Base-by-base conservation (phyloP, 2,113 vertebrate species). In the Seriola aureovittata region DNA sequence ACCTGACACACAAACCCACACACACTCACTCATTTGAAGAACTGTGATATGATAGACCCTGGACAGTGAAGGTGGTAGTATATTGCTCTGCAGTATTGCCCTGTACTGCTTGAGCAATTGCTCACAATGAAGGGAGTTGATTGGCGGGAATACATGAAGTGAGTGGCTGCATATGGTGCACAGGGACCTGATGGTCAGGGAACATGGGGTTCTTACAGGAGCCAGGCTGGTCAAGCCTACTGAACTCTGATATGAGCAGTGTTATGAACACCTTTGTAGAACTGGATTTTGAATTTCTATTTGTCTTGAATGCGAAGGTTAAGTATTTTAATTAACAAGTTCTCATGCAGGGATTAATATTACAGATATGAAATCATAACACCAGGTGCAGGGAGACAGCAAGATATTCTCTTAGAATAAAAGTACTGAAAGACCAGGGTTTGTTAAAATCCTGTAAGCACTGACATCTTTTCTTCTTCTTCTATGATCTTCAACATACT, bases 1-100 rank as follows among this genome's bases (percentile, higher is more conserved):
- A 38, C 1, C 13, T 23, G n/a, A 76, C 2, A 42, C 50, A 6
- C n/a, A 68, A 21, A 62, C 21, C 8, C 50, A 75, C 29, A 70
- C 12, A 68, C n/a, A 44, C 25, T 34, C 48, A 16, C 23, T 80
- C 62, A 32, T 64, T 13, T 29, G n/a, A 69, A 57, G 59, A 59
- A 75, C 36, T 74, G 63, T 34, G 5, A 78, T 64, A 38, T 71
- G 17, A 10, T 64, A 17, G 14, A 71, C 5, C 29, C 25, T 42
- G 23, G 23, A 25, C 17, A 1, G 19, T 66, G 29, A 46, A 58
- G 19, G 55, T 8, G 44, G 34, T 29, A 2, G 8, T 60, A 8
- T 16, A 14, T 48, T 65, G 29, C 54, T 50, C 40, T 23, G 16
- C 21, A 36, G 46, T 38, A 34, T 32, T 65, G 72, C 5, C 5